These are phyloP conservation scores for Drosophila kanapiae DNA, from an alignment of 1,140 invertebrate genomes.

Conservation along the genomic window DNA sequence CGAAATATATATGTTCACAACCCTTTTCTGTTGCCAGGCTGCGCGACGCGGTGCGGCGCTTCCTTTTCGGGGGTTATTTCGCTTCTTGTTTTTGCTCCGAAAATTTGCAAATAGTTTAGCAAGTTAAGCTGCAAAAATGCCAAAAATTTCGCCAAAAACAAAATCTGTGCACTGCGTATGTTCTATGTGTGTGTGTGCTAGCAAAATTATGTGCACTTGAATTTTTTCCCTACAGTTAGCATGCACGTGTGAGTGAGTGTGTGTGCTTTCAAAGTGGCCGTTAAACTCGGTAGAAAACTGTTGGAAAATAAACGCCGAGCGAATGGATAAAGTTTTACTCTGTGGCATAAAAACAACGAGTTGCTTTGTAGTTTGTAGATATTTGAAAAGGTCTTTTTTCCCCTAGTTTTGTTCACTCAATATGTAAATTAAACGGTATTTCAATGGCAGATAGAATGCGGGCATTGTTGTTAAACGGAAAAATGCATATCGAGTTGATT, in stretches of 20 bases:
- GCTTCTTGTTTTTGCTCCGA: slow-evolving; percentile 28
- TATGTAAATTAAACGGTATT: slow-evolving; percentile 52
- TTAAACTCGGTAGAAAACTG: slow-evolving; percentile 40
- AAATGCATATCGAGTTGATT: slow-evolving; percentile 38
- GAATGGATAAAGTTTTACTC: slow-evolving; percentile 62
- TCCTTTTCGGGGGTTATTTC: slow-evolving; percentile 3
- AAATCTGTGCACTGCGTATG: slow-evolving; percentile 61
- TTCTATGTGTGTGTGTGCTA: slow-evolving; percentile 33
- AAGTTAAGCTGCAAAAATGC: slow-evolving; percentile 77
- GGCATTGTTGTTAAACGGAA: slow-evolving; percentile 43
- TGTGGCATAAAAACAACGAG: slow-evolving; percentile 55
- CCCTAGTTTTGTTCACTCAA: slow-evolving; percentile 29
- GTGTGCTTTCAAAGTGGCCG: slow-evolving; percentile 9
- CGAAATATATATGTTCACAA: slow-evolving; percentile 37
- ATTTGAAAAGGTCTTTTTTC: slow-evolving; percentile 43
- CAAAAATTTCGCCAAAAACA: slow-evolving; percentile 56
- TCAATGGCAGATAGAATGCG: slow-evolving; percentile 35
- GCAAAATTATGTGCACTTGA: slow-evolving; percentile 74
- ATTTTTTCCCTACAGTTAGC: slow-evolving; percentile 41
- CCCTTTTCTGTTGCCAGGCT: slow-evolving; percentile 56
- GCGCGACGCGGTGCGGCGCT: not conserved
- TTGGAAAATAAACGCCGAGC: slow-evolving; percentile 63
- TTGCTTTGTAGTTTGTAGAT: slow-evolving; percentile 60
- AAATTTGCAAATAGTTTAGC: slow-evolving; percentile 78
- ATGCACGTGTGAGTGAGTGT: slow-evolving; percentile 18